These are phyloP conservation scores for Apeltes quadracus DNA, from an alignment of 2,113 vertebrate genomes.

Conservation along the genomic window DNA sequence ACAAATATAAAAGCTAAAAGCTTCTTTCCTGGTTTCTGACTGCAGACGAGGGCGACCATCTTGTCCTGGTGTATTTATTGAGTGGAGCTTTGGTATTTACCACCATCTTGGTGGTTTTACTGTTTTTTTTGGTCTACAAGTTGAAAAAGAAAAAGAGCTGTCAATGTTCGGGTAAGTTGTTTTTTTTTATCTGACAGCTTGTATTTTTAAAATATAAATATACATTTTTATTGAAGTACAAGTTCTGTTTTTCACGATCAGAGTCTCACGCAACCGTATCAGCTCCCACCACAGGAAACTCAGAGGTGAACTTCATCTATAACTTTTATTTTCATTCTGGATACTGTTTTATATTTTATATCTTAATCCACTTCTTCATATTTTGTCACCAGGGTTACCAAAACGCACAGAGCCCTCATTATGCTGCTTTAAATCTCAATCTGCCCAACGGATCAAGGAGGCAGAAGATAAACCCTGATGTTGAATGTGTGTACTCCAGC, in stretches of 20 bases:
- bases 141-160: background rate
- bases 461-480: background rate
- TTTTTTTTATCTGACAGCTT: too few relatives aligned
- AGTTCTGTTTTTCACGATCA: background rate
- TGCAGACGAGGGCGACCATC: conserved; percentile 16
- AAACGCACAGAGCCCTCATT: background rate
- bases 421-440: background rate
- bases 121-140: background rate
- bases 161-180: background rate
- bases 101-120: conserved; percentile 1
- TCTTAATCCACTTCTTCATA: background rate
- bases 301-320: background rate
- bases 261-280: background rate
- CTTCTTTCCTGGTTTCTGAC: background rate
- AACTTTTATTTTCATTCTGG: too few relatives aligned
- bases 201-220: too few relatives aligned
- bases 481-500: conserved; percentile 19
- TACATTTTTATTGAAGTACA: fast-evolving
- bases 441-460: background rate
- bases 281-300: background rate
- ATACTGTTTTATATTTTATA: background rate
- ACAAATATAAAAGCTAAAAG: background rate
- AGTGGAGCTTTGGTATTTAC: conserved; percentile 2
- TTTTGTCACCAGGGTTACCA: background rate
- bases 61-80: conserved; percentile 7